These are phyloP conservation scores for Chloroceryle aenea DNA, from an alignment of 2,113 vertebrate genomes.

Conservation along the genomic window DNA sequence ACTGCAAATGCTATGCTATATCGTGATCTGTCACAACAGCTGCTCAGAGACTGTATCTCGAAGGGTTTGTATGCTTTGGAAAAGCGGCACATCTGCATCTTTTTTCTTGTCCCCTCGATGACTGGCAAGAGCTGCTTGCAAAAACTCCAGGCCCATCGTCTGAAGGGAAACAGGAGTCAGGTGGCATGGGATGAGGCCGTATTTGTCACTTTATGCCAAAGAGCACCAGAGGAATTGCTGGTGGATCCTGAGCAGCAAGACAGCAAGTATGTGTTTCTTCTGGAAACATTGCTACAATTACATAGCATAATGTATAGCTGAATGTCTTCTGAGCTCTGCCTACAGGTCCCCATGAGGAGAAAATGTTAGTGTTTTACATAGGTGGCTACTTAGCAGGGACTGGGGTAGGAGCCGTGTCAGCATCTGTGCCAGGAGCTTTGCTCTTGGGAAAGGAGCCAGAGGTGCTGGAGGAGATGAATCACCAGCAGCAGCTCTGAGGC, in stretches of 20 bases:
- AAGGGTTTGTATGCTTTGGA: neutral
- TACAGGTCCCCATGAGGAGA: neutral
- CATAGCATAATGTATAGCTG: neutral
- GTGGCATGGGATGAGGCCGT: neutral
- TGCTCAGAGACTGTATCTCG: neutral
- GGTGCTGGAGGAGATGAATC: neutral
- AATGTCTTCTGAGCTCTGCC: neutral
- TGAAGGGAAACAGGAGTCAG: neutral
- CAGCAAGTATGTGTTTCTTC: neutral
- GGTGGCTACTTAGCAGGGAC: neutral
- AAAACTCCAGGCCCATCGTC: neutral
- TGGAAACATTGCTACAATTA: neutral
- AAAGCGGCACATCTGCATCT: neutral
- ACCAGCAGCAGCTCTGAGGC: neutral
- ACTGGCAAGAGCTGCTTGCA: neutral
- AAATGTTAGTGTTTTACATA: neutral
- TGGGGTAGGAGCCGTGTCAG: neutral
- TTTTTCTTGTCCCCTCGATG: neutral
- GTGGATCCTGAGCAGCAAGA: neutral
- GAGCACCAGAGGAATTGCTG: neutral
- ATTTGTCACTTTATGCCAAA: neutral
- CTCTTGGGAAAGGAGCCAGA: neutral
- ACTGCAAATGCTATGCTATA: neutral
- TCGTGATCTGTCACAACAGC: fast-evolving
- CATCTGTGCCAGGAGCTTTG: neutral